These are phyloP conservation scores for Lottia scabra DNA, from an alignment of 2,888 invertebrate species.

Conservation along the genomic window DNA sequence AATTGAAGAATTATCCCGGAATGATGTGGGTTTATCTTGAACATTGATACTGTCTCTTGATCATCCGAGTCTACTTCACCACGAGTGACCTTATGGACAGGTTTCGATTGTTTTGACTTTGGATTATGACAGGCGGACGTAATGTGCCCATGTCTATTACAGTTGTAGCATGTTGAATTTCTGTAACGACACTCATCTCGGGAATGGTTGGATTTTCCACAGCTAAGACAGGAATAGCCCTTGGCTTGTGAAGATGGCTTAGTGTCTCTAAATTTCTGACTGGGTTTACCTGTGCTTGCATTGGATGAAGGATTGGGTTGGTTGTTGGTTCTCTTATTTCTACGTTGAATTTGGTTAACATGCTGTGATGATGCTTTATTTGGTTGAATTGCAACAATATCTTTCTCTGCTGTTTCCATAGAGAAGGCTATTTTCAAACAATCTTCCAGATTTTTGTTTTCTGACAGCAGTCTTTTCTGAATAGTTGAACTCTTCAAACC, in stretches of 20 bases:
- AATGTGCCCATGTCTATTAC: constrained; percentile 15
- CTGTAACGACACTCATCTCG: constrained; percentile 16
- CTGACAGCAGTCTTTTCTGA: constrained; percentile 26
- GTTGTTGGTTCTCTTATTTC: too few relatives aligned
- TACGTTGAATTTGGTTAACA: too few relatives aligned
- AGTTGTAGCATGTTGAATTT: constrained; percentile 11
- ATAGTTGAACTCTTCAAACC: constrained; percentile 22
- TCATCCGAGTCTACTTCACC: too few relatives aligned
- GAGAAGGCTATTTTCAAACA: too few relatives aligned
- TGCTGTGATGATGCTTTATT: too few relatives aligned
- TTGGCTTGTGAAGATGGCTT: neutral
- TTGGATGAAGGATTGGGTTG: too few relatives aligned
- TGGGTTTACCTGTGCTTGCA: too few relatives aligned
- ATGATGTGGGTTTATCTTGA: neutral
- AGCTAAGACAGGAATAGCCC: constrained; percentile 9
- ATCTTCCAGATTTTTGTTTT: neutral
- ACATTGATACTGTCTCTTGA: too few relatives aligned
- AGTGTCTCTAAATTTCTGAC: neutral
- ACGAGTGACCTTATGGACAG: too few relatives aligned
- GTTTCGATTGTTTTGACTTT: neutral
- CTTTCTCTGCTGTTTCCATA: too few relatives aligned
- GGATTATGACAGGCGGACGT: neutral
- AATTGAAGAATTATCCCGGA: neutral
- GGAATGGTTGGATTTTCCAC: constrained; percentile 2
- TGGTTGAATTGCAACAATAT: too few relatives aligned